Evolutionary conservation across 23 tunicate species (phyloP), one percentile per base, ranked within the genome.

Genomic region (Trididemnum clinides): DNA sequence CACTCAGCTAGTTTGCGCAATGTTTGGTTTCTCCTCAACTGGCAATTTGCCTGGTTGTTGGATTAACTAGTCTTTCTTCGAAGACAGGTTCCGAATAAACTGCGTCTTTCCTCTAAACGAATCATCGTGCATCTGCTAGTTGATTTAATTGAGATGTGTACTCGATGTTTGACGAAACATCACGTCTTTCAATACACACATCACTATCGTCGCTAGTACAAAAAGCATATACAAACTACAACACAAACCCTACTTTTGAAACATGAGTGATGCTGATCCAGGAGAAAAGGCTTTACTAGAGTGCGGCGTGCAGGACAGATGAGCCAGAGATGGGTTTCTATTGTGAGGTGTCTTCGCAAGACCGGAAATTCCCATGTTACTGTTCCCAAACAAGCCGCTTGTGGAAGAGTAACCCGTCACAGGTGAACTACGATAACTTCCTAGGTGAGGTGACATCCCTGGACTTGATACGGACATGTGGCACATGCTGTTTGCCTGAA

Each of bases 381-480:
- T 83, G 72, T 71, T 66, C 39, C 77, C 87, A 1, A 69, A 23
- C 12, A 64, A 29, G 23, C 63, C 87, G 39, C 64, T 82, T 6
- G 63, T 39, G 10, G 75, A 34, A 18, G 75, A 62, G 28, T 64
- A 64, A 51, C 85, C 72, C 2, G 50, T 23, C 2, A 35, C 75
- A 1, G 57, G 97, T 4, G 97, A 92, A 20, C 88, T 86, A 0
- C 97, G 88, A 65, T 34, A 87, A 64, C 88, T 92, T 21, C 81
- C 88, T 22, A 87, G 72, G 54, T 50, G 72, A 7, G 97, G 97
- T 1, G 97, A 92, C 15, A 78, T 49, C 23, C 91, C 97, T 5
- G 97, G 91, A 77, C 97, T 92, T 6, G 91, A 92, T 50, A 92
- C 34, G 26, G 97, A 87, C 85, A 87, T 87, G 33, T 87, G 97